phyloP scores from a whole-genome alignment of 2,888 invertebrate species.

The Odontocolon sp. region DNA sequence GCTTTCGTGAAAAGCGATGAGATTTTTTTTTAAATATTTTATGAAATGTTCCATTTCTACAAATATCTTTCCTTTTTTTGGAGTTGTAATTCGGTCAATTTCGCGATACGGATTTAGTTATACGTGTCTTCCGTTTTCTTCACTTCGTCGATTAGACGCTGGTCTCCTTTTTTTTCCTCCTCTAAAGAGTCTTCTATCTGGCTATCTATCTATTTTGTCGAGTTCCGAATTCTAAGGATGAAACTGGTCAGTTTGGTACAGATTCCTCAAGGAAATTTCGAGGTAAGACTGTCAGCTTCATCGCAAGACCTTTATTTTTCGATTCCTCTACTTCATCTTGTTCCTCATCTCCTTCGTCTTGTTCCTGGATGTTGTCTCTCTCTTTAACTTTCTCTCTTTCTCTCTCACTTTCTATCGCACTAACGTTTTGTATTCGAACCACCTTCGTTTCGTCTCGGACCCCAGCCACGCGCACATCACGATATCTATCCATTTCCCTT shows the following conservation, averaged over 20 bases:
- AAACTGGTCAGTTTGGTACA: too few species aligned
- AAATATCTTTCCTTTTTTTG: too few species aligned
- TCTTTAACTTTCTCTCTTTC: constrained; percentile 25
- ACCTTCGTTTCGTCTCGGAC: constrained; percentile 53
- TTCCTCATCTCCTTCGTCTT: constrained; percentile 30
- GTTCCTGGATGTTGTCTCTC: neutral
- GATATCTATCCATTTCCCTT: constrained; percentile 19
- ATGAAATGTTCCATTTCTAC: too few species aligned
- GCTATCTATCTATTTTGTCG: constrained; percentile 53
- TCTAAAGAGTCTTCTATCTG: constrained; percentile 51
- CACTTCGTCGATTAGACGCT: neutral
- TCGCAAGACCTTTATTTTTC: constrained; percentile 11
- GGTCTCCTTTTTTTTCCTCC: constrained; percentile 14
- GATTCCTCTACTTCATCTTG: neutral
- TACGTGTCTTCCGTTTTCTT: neutral
- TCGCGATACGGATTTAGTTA: too few species aligned
- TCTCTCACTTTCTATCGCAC: constrained; percentile 27
- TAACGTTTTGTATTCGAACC: constrained; percentile 64
- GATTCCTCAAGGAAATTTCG: too few species aligned
- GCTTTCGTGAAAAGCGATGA: too few species aligned
- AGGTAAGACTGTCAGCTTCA: too few species aligned
- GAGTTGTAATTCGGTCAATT: too few species aligned
- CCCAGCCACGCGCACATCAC: constrained; percentile 40
- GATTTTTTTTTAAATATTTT: too few species aligned
- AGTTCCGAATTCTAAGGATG: too few species aligned